Base-by-base conservation (phyloP, 2,113 vertebrate species). In the Monopterus albus region DNA sequence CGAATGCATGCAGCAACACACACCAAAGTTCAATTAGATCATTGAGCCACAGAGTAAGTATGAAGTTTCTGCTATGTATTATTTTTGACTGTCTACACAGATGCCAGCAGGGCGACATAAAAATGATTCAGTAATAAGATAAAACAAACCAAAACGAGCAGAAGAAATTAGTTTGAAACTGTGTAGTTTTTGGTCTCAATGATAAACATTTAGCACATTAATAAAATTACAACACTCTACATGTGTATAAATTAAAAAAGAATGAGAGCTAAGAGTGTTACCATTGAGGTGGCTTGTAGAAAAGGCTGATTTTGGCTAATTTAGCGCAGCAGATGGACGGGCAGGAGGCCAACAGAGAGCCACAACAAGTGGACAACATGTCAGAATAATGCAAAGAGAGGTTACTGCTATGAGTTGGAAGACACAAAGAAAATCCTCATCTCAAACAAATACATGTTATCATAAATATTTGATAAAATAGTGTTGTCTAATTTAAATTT, bases 281-380 rank as follows among this genome's bases (percentile, higher is more conserved):
- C 17, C 8, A 33, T 29, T 31, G 14, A 28, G 8, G n/a, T n/a
- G n/a, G 21, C 14, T 7, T 17, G 25, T 11, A 3, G 23, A 28
- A 45, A 38, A 29, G 20, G 9, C 20, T 51, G 12, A n/a, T 45
- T 52, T 64, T 64, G 38, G 47, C 40, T 47, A 33, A 39, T 25
- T 55, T 25, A 73, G 6, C 1, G 13, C 8, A 35, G 17, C 56
- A 67, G 62, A 61, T 36, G 33, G 61, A 60, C 9, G n/a, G 15
- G 8, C 40, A 72, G n/a, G 14, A 23, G 10, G 20, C 53, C 23
- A 35, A 31, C 47, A 51, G 57, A 49, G 53, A 13, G 49, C 3
- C 52, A 38, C 7, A 0, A 39, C 33, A 18, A 35, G 11, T 7
- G 3, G 17, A 21, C 57, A 55, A 21, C 14, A 39, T 18, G 39